These are phyloP conservation scores for Cryptoblepharus egeriae DNA, from an alignment of 2,797 vertebrate genomes.

Conservation along the genomic window DNA sequence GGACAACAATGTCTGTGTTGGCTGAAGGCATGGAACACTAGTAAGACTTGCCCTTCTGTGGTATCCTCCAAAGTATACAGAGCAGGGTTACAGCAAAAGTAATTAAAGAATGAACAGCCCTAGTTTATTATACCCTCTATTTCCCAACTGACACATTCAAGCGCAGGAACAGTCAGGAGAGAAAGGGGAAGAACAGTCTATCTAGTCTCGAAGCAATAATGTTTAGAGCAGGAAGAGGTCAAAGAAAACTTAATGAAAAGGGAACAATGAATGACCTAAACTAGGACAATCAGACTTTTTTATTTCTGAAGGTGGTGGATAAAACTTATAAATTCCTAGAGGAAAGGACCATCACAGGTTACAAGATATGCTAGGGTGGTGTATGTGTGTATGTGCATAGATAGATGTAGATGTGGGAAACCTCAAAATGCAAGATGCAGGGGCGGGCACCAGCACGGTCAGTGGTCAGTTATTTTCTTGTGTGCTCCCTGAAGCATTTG, in stretches of 20 bases:
- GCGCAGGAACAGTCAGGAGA: neutral
- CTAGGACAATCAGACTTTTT: neutral
- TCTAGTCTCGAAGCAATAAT: constrained; percentile 8
- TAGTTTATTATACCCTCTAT: neutral
- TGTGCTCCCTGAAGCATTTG: too few species aligned
- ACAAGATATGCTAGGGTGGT: too few species aligned
- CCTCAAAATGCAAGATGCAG: too few species aligned
- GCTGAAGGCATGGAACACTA: too few species aligned
- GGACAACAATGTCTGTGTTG: too few species aligned
- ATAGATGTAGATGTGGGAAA: too few species aligned
- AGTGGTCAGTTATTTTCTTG: too few species aligned
- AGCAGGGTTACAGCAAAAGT: neutral
- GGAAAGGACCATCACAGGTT: too few species aligned
- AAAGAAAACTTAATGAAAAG: constrained; percentile 18
- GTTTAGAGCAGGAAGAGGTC: neutral
- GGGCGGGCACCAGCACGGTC: too few species aligned
- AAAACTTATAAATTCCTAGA: too few species aligned
- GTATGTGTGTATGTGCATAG: too few species aligned
- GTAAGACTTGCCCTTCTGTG: neutral
- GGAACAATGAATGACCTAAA: constrained; percentile 3
- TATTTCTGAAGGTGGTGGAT: neutral
- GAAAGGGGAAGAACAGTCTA: neutral
- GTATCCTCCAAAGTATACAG: neutral
- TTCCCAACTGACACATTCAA: neutral
- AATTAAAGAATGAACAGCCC: neutral